These are phyloP conservation scores for Sus scrofa DNA, from an alignment of 2,113 vertebrate genomes.

Conservation along the genomic window T2T-Sscrofa CM000815.6:130937501-130938000, in stretches of 20 bases:
- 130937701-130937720: background rate
- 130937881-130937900: background rate
- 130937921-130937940: background rate
- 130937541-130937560: constrained; percentile 86
- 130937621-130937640: constrained; percentile 84
- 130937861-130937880: background rate
- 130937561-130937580: constrained; percentile 90
- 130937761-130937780: background rate
- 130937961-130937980: too few species aligned
- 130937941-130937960: background rate
- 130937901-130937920: background rate
- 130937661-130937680: constrained; percentile 77
- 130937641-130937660: constrained; percentile 77
- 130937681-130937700: background rate
- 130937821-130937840: background rate
- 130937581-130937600: constrained; percentile 87
- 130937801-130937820: constrained; percentile 38
- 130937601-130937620: constrained; percentile 82
- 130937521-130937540: constrained; percentile 88
- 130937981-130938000: too few species aligned
- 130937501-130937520: constrained; percentile 86
- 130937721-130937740: background rate
- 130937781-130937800: background rate
- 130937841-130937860: background rate
- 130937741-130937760: background rate